Evolutionary conservation across 2,797 vertebrate genomes (phyloP), one percentile per base, ranked within the genome.

Genomic region (Apogon hyalosoma): DNA sequence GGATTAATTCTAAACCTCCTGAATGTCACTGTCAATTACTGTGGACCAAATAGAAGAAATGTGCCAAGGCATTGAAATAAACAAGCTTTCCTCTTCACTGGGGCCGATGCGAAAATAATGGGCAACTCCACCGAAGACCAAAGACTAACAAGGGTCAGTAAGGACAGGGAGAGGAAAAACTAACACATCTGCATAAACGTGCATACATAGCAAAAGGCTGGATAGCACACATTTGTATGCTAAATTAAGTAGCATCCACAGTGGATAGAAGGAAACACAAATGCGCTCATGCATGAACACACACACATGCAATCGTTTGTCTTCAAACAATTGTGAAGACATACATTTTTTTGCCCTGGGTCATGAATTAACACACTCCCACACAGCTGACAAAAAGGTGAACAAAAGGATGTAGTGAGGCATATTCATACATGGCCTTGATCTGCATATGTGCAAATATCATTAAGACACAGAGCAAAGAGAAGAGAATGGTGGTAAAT

Each of bases 341-440:
- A 65, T 86, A 82, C 75, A 87, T 24, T 24, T 86, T 83, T 63
- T 73, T 7, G 81, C 91, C 88, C 66, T 48, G 71, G 87, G 90
- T 90, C 84, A 88, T 87, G 87, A 89, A 91, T 90, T 89, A 92
- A 84, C 87, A 83, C 87, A 89, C 90, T 87, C 90, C 90, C 87
- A 92, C 89, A 75, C 87, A 90, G 75, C 84, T 72, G 74, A 87
- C 78, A 86, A 73, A 88, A 87, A 90, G 80, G 80, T 84, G 83
- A 76, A 88, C 69, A 86, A 87, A 87, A 80, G 77, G 75, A 89
- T 68, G 79, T 42, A 87, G 77, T 18, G 12, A 24, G 67, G 78
- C 70, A 79, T 69, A 88, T 86, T 84, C 81, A 87, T 65, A 54
- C 70, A 24, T 24, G 15, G 77, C 80, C 84, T 82, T 79, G 75